Conservation (phyloP, 1,140 invertebrate genomes). For the Sarcophaga bullata region DNA sequence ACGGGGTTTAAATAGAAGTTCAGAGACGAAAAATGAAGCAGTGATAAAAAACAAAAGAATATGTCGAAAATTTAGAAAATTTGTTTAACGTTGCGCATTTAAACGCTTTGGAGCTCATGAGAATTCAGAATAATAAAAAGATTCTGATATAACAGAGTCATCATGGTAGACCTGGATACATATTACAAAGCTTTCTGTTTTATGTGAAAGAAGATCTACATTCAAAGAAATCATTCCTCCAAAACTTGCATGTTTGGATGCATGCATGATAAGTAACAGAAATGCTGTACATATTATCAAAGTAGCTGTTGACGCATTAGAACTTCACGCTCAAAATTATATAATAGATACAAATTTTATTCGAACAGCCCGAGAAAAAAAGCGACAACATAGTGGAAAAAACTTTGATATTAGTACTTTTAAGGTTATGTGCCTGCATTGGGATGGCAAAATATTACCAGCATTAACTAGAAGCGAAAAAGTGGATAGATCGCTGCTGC, state of each 20-base stretch:
- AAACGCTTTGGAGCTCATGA: background rate
- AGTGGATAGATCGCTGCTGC: slow-evolving; percentile 51
- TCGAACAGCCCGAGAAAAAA: background rate
- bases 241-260: slow-evolving; percentile 1
- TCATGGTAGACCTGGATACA: too few relatives aligned
- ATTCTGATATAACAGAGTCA: background rate
- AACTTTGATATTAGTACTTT: background rate
- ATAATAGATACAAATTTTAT: background rate
- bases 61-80: too few relatives aligned
- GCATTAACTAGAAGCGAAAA: slow-evolving; percentile 44
- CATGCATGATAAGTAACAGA: background rate
- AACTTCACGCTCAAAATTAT: background rate
- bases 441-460: slow-evolving; percentile 51
- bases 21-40: background rate
- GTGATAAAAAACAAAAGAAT: background rate
- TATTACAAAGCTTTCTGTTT: too few relatives aligned
- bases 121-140: background rate
- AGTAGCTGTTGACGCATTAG: background rate
- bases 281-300: slow-evolving; percentile 11
- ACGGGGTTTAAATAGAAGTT: background rate
- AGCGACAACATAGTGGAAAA: background rate
- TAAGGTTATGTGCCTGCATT: slow-evolving; percentile 22
- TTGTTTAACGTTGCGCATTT: background rate
- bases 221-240: background rate
- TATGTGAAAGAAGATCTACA: too few relatives aligned